phyloP scores from a whole-genome alignment of 2,113 vertebrate species.

The Mesitornis unicolor region DNA sequence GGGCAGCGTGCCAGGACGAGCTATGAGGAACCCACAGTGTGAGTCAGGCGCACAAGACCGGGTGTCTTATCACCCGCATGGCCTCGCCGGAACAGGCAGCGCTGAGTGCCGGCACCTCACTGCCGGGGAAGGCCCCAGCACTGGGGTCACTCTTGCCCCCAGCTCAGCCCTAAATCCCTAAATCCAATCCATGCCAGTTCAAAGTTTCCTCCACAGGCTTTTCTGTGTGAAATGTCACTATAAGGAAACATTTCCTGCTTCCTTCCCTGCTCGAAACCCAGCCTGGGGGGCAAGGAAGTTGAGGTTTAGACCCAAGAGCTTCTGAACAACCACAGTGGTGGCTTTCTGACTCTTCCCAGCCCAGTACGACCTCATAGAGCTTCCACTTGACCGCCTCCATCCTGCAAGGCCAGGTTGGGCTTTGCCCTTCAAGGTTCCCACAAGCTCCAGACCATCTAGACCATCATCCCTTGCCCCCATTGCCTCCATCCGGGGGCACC shows the following conservation, averaged over 20 bases:
- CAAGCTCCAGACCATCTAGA: neutral
- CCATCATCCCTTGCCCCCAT: neutral
- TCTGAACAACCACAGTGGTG: fast-evolving
- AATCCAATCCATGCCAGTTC: fast-evolving
- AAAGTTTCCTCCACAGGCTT: neutral
- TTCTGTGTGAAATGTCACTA: fast-evolving
- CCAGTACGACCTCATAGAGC: fast-evolving
- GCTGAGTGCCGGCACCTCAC: fast-evolving
- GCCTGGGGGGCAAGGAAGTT: neutral
- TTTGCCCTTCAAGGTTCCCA: neutral
- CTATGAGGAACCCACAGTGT: fast-evolving
- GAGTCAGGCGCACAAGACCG: neutral
- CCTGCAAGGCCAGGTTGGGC: fast-evolving
- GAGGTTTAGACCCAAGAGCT: neutral
- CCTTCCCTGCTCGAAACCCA: neutral
- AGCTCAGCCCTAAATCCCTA: neutral
- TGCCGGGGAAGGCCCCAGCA: fast-evolving
- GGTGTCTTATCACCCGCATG: neutral
- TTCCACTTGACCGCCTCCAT: neutral
- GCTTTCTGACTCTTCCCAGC: neutral
- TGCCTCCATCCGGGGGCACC: fast-evolving
- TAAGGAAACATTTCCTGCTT: neutral
- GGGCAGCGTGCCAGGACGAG: fast-evolving
- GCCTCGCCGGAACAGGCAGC: neutral
- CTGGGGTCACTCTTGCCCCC: fast-evolving